phyloP scores from a whole-genome alignment of 1,140 invertebrate species.

The Melanaphis sacchari region DNA sequence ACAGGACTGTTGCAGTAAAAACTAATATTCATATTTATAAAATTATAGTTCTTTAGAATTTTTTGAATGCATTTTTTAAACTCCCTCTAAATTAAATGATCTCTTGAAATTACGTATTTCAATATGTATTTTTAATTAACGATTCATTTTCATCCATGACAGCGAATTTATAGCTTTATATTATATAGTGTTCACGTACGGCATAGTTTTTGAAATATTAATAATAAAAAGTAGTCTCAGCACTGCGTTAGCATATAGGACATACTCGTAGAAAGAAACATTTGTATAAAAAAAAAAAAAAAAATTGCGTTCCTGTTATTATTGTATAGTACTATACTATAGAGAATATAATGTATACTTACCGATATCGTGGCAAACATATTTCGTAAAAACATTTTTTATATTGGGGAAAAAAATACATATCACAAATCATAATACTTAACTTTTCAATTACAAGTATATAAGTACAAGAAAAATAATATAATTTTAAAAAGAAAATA shows the following conservation, averaged over 20 bases:
- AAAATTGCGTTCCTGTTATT: neutral
- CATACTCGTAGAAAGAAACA: neutral
- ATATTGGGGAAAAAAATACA: neutral
- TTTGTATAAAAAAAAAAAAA: neutral
- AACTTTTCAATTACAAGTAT: neutral
- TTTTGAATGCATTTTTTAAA: neutral
- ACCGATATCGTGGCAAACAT: neutral
- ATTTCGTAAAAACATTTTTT: conserved; percentile 6
- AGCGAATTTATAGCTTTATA: neutral
- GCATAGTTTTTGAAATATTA: neutral
- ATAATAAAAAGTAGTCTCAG: neutral
- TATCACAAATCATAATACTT: neutral
- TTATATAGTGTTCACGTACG: neutral
- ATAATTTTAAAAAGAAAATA: neutral
- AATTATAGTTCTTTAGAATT: neutral
- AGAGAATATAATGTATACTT: neutral
- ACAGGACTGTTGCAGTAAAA: neutral
- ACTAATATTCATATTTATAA: neutral
- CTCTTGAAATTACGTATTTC: neutral
- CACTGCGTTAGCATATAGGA: neutral
- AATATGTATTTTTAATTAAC: neutral
- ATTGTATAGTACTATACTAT: neutral
- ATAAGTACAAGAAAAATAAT: neutral
- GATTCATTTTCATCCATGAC: neutral
- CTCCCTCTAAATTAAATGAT: neutral